Base-by-base conservation (phyloP, 1,140 invertebrate species). In the Atta cephalotes region DNA sequence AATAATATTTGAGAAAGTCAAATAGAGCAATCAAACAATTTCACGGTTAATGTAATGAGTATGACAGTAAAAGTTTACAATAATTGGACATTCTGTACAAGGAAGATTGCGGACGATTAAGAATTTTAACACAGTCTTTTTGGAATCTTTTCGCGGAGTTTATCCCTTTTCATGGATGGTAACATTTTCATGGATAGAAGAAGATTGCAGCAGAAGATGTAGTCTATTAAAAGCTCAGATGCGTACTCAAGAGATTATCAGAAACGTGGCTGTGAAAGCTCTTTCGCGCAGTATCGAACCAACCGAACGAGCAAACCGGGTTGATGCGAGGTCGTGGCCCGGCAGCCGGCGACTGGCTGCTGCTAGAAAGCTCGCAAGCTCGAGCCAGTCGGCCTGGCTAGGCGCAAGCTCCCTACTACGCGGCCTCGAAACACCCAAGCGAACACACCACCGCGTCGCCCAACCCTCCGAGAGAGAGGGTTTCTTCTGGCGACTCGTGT, bases 261-360 rank as follows among this genome's bases (percentile, higher is more conserved):
- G 35, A 72, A 87, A 63, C 85, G 89, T 89, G 88, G 53, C 9
- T 74, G 39, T 35, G 78, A 56, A 53, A 68, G 25, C 51, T 78
- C 63, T 31, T 28, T 84, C 70, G 62, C 49, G 49, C 60, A 79
- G 74, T 62, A 39, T 49, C 51, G 85, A 25, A 66, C 9, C 31
- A 72, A 80, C n/a, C 53, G 76, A 62, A 86, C 58, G 68, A 66
- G 85, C 74, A 66, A 12, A 12, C 62, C 62, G 74, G 85, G 66
- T 51, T 90, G 87, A 85, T 90, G 89, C 88, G 88, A 92, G 89
- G 87, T 88, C 93, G 89, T 92, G 88, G 92, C 93, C 93, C 90
- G 93, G 92, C 90, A 93, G 92, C 89, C 92, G 91, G 92, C 92
- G 89, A 94, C 93, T 94, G 93, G 90, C 91, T 92, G 90, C 90